These are phyloP conservation scores for Perognathus longimembris DNA, from an alignment of 2,113 vertebrate species.

Conservation along the genomic window DNA sequence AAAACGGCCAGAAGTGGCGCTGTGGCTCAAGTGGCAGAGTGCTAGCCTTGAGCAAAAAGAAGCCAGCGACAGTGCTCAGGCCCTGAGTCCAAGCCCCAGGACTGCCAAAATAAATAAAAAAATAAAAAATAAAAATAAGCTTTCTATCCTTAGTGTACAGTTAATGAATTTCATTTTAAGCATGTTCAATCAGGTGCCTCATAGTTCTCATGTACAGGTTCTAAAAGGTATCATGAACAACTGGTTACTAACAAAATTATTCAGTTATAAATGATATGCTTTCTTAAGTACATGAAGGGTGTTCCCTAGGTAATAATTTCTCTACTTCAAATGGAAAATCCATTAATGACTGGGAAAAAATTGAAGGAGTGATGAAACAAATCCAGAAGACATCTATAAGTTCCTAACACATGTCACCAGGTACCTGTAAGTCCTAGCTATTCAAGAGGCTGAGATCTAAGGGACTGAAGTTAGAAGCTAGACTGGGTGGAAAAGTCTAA, in stretches of 20 bases:
- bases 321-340: not conserved
- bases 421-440: too few relatives aligned
- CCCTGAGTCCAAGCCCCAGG: too few relatives aligned
- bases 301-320: not conserved
- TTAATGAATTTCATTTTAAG: slow-evolving; percentile 16
- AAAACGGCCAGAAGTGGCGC: too few relatives aligned
- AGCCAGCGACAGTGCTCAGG: too few relatives aligned
- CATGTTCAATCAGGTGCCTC: not conserved
- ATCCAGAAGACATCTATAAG: not conserved
- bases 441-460: too few relatives aligned
- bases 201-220: not conserved
- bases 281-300: not conserved
- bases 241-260: not conserved
- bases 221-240: not conserved
- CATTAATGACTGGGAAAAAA: not conserved
- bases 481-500: too few relatives aligned
- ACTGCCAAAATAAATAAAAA: too few relatives aligned
- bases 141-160: not conserved
- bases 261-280: not conserved
- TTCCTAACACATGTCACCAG: not conserved
- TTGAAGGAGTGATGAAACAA: not conserved
- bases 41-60: too few relatives aligned
- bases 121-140: too few relatives aligned
- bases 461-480: too few relatives aligned
- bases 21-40: too few relatives aligned